These are phyloP conservation scores for Drosophila mulleri DNA, from an alignment of 2,888 invertebrate species.

Conservation along the genomic window DNA sequence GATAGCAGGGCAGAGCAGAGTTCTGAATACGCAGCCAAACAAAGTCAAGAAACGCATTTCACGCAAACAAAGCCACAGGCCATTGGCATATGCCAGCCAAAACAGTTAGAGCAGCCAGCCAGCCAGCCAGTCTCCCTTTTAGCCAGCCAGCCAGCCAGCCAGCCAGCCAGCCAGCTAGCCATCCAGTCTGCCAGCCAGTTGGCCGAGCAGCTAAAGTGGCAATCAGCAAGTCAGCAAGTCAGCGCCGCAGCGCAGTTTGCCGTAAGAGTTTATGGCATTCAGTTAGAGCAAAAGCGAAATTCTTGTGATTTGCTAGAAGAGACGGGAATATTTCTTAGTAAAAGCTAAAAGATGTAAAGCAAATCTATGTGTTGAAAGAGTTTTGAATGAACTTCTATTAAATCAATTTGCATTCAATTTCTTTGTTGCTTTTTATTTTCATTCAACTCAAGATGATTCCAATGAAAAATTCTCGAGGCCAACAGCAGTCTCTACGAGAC, in stretches of 20 bases:
- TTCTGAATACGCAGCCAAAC: constrained; percentile 33
- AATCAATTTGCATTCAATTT: background rate
- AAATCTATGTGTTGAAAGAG: too few relatives aligned
- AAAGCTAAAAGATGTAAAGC: background rate
- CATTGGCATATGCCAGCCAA: constrained; percentile 64
- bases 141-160: background rate
- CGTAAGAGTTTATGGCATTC: constrained; percentile 19
- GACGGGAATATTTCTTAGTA: background rate
- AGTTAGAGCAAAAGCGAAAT: background rate
- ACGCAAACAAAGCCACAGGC: constrained; percentile 73
- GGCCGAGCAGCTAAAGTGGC: constrained; percentile 32
- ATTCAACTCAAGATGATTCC: background rate
- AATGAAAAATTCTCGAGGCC: background rate
- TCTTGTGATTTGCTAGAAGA: background rate
- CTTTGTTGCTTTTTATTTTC: background rate
- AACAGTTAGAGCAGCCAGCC: background rate
- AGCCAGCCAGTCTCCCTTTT: constrained; percentile 5
- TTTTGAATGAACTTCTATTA: background rate
- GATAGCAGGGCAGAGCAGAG: background rate
- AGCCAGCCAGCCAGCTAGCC: background rate
- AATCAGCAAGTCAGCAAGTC: constrained; percentile 46
- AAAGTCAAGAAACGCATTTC: constrained; percentile 61
- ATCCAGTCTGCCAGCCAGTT: constrained; percentile 22
- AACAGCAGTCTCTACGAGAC: background rate
- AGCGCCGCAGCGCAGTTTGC: constrained; percentile 24